A percentile compares a stretch with the other conserved stretches of the same genome.
Conservation (phyloP, 1,140 invertebrate species). For the Trichonephila clavata region DNA sequence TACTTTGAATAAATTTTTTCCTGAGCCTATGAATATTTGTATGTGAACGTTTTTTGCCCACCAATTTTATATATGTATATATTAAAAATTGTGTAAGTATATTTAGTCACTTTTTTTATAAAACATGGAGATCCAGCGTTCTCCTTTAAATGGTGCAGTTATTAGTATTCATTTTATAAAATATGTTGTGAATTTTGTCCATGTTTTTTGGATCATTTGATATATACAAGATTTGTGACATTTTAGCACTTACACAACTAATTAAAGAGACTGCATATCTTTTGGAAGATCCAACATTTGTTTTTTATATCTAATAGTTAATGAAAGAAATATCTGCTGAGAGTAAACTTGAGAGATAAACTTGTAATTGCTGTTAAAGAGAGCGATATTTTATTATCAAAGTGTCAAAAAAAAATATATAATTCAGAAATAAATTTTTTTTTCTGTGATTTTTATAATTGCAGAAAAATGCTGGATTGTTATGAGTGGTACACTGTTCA, state of each 20-base stretch:
- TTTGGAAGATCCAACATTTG: slow-evolving; percentile 70
- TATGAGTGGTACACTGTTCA: slow-evolving; percentile 67
- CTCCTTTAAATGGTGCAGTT: slow-evolving; percentile 68
- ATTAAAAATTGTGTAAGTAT: slow-evolving; percentile 74
- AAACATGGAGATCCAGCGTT: slow-evolving; percentile 38
- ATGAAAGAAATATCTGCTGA: slow-evolving; percentile 37
- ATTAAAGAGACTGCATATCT: slow-evolving; percentile 74
- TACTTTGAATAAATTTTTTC: slow-evolving; percentile 67
- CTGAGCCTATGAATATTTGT: slow-evolving; percentile 70
- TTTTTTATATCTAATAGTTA: slow-evolving; percentile 76
- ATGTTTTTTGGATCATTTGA: slow-evolving; percentile 76
- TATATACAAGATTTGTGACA: slow-evolving; percentile 75
- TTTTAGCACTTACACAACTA: slow-evolving; percentile 76
- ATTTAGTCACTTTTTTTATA: slow-evolving; percentile 75
- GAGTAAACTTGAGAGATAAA: slow-evolving; percentile 68
- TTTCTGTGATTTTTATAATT: slow-evolving; percentile 57
- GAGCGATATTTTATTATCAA: slow-evolving; percentile 72
- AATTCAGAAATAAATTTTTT: slow-evolving; percentile 53
- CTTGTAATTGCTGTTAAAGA: slow-evolving; percentile 54
- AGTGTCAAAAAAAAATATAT: slow-evolving; percentile 72
- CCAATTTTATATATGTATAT: slow-evolving; percentile 76
- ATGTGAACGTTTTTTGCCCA: slow-evolving; percentile 69
- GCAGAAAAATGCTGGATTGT: slow-evolving; percentile 65
- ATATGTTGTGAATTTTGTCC: slow-evolving; percentile 75
- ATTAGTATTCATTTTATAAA: slow-evolving; percentile 76